These are phyloP conservation scores for Pheosia tremula DNA, from an alignment of 2,888 invertebrate genomes.

Conservation along the genomic window DNA sequence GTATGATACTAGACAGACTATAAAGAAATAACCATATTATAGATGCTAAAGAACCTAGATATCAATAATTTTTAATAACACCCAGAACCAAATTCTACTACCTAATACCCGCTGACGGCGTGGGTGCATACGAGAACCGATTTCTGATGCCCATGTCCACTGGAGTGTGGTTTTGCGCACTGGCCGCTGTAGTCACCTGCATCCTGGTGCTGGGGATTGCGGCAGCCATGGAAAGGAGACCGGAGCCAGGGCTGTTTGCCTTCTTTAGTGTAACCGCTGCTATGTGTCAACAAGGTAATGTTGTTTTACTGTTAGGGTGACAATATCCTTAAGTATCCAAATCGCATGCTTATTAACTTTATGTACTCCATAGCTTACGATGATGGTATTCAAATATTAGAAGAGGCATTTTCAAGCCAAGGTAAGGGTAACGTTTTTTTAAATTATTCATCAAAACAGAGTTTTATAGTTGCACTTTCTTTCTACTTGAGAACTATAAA, in stretches of 20 bases:
- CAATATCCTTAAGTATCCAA: too few relatives aligned
- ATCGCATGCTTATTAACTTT: background rate
- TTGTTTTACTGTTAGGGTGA: background rate
- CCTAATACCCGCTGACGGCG: slow-evolving; percentile 65
- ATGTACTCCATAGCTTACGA: slow-evolving; percentile 59
- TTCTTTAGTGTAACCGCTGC: slow-evolving; percentile 71
- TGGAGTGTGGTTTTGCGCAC: slow-evolving; percentile 71
- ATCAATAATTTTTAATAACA: background rate
- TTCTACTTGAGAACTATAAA: background rate
- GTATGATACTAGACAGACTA: too few relatives aligned
- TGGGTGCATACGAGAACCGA: slow-evolving; percentile 71
- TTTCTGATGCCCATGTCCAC: slow-evolving; percentile 77
- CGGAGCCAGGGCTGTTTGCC: slow-evolving; percentile 54
- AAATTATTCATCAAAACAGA: background rate
- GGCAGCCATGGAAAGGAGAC: slow-evolving; percentile 58
- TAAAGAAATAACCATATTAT: too few relatives aligned
- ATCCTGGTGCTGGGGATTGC: slow-evolving; percentile 61
- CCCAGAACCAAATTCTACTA: slow-evolving; percentile 74
- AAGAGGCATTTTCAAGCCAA: slow-evolving; percentile 60
- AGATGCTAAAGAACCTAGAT: too few relatives aligned
- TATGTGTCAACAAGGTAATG: slow-evolving; percentile 70
- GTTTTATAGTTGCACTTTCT: background rate
- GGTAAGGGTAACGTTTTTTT: slow-evolving; percentile 44
- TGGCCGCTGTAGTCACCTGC: slow-evolving; percentile 54
- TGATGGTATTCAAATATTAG: slow-evolving; percentile 58